Evolutionary conservation across 2,113 vertebrate species (phyloP).

Genomic region (Psammodynastes pulverulentus): DNA sequence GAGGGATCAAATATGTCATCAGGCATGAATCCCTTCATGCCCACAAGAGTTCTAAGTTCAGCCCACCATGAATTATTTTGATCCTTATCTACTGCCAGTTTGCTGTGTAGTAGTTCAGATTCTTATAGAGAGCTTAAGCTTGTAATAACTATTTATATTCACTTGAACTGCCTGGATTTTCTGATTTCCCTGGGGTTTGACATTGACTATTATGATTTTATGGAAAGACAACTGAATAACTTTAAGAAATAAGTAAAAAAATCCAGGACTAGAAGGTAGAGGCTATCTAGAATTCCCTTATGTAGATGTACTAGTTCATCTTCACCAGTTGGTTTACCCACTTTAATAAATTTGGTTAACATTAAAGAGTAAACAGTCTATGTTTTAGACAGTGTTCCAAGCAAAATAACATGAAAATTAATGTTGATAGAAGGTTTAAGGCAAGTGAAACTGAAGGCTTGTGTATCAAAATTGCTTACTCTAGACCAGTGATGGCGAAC

Average conservation of each 20-base stretch:
- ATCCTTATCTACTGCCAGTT: too few relatives aligned
- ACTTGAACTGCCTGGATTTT: too few relatives aligned
- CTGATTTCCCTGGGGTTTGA: too few relatives aligned
- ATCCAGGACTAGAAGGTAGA: background rate
- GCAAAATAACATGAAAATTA: background rate
- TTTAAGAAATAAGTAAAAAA: background rate
- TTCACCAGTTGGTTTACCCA: background rate
- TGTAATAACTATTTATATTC: too few relatives aligned
- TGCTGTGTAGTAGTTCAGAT: too few relatives aligned
- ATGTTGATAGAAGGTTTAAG: background rate
- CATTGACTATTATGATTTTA: background rate
- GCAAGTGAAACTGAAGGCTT: background rate
- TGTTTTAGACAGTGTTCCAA: background rate
- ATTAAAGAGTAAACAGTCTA: background rate
- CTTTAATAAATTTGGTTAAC: background rate
- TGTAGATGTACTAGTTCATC: background rate
- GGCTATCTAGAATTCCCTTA: background rate
- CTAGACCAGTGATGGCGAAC: too few relatives aligned
- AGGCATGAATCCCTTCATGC: too few relatives aligned
- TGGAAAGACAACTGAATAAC: background rate
- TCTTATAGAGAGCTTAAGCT: too few relatives aligned
- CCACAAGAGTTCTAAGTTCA: too few relatives aligned
- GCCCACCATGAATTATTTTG: too few relatives aligned
- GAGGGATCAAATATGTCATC: too few relatives aligned
- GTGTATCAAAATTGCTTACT: background rate